These are phyloP conservation scores for Neoscelio sp. DNA, from an alignment of 2,888 invertebrate genomes.

Conservation along the genomic window DNA sequence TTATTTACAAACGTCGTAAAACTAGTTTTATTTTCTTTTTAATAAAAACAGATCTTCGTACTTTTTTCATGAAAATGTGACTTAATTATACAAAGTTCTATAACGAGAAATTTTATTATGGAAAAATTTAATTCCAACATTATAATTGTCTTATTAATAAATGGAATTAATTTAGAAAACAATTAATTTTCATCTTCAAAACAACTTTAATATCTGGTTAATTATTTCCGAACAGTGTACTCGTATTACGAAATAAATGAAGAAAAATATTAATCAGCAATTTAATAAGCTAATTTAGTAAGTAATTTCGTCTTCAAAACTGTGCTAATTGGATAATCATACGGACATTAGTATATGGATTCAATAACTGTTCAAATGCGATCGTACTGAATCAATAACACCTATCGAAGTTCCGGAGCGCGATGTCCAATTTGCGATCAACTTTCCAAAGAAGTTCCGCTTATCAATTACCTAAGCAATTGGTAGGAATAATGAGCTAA, in stretches of 20 bases:
- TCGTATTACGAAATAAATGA: not conserved
- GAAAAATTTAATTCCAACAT: not conserved
- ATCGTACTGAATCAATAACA: constrained; percentile 41
- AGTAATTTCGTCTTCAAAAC: constrained; percentile 31
- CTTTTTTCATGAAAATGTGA: too few relatives aligned
- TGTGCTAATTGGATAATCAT: constrained; percentile 23
- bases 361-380: constrained; percentile 22
- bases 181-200: constrained; percentile 9
- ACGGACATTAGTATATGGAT: constrained; percentile 20
- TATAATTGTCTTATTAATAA: not conserved
- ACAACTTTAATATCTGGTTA: not conserved
- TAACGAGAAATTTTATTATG: not conserved
- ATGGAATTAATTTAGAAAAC: not conserved
- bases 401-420: constrained; percentile 12
- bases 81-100: too few relatives aligned
- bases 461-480: constrained; percentile 52
- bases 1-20: constrained; percentile 23
- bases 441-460: constrained; percentile 47
- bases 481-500: constrained; percentile 52
- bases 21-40: constrained; percentile 12
- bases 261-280: constrained; percentile 15
- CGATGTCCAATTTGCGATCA: constrained; percentile 43
- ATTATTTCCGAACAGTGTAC: constrained; percentile 2
- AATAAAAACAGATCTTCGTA: not conserved
- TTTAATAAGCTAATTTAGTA: constrained; percentile 24